These are phyloP conservation scores for Bubo blakistoni DNA, from an alignment of 2,113 vertebrate species.

Conservation along the genomic window DNA sequence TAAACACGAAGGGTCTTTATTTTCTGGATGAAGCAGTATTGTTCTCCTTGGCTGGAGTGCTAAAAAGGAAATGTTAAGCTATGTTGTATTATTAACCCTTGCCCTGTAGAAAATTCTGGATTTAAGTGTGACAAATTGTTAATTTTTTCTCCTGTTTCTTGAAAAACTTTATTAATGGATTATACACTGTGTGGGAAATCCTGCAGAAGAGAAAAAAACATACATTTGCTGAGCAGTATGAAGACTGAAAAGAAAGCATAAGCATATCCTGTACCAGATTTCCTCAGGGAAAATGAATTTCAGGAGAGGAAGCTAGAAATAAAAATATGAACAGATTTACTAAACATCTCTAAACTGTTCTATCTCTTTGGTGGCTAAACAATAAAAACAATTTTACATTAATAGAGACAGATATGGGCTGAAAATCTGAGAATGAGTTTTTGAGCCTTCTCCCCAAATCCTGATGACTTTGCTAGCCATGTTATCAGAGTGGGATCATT, in stretches of 20 bases:
- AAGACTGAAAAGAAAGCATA: constrained; percentile 31
- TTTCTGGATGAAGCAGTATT: neutral
- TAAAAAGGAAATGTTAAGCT: neutral
- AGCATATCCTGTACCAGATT: neutral
- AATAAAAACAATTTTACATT: neutral
- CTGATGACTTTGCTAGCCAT: neutral
- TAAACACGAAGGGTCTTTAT: neutral
- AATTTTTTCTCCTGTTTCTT: neutral
- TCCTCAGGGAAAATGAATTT: constrained; percentile 29
- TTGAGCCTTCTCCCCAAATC: neutral
- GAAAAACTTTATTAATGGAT: neutral
- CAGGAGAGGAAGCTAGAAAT: neutral
- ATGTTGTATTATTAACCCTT: neutral
- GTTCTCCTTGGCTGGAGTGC: no score
- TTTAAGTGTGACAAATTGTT: neutral
- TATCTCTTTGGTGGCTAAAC: neutral
- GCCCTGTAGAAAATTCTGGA: neutral
- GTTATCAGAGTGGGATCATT: neutral
- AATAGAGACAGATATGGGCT: neutral
- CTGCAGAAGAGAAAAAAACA: neutral
- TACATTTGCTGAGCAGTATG: neutral
- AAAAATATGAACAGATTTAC: constrained; percentile 18
- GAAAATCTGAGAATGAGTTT: neutral
- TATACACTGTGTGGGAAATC: neutral
- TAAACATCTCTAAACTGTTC: neutral